phyloP scores from a whole-genome alignment of 2,888 invertebrate species.

The Drosophila longiperda region DNA sequence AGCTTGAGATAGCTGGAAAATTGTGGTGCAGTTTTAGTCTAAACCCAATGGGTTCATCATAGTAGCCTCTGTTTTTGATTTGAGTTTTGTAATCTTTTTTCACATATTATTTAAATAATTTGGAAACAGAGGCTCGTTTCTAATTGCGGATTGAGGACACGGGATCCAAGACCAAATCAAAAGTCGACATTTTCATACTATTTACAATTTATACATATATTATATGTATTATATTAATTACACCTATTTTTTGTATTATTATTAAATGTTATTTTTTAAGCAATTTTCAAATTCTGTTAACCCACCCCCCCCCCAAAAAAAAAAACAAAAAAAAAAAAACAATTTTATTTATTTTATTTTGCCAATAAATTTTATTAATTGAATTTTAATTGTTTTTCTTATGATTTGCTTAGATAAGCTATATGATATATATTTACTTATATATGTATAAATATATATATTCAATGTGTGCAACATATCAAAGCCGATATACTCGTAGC shows the following conservation, averaged over 20 bases:
- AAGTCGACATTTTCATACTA: slow-evolving; percentile 51
- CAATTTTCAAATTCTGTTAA: slow-evolving; percentile 72
- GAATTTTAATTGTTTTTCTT: slow-evolving; percentile 28
- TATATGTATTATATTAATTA: slow-evolving; percentile 61
- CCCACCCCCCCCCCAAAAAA: slow-evolving; percentile 36
- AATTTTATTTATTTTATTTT: slow-evolving; percentile 73
- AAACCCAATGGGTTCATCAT: slow-evolving; percentile 86
- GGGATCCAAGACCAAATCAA: slow-evolving; percentile 29
- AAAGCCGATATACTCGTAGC: slow-evolving; percentile 50
- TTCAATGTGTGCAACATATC: slow-evolving; percentile 48
- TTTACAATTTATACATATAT: slow-evolving; percentile 48
- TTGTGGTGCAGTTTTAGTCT: slow-evolving; percentile 73
- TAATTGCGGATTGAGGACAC: not conserved
- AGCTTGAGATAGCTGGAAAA: slow-evolving; percentile 33
- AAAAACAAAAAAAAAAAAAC: slow-evolving; percentile 31
- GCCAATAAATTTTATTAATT: slow-evolving; percentile 69
- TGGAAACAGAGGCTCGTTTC: slow-evolving; percentile 14
- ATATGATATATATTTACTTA: not conserved
- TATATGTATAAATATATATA: slow-evolving; percentile 7
- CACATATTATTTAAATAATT: slow-evolving; percentile 16
- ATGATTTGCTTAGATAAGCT: slow-evolving; percentile 4
- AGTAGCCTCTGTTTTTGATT: slow-evolving; percentile 73
- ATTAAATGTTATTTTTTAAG: slow-evolving; percentile 67
- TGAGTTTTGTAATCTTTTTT: slow-evolving; percentile 64
- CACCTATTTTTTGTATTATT: slow-evolving; percentile 77